Conservation (phyloP, 2,797 vertebrate genomes). For the Yasuhikotakia modesta region DNA sequence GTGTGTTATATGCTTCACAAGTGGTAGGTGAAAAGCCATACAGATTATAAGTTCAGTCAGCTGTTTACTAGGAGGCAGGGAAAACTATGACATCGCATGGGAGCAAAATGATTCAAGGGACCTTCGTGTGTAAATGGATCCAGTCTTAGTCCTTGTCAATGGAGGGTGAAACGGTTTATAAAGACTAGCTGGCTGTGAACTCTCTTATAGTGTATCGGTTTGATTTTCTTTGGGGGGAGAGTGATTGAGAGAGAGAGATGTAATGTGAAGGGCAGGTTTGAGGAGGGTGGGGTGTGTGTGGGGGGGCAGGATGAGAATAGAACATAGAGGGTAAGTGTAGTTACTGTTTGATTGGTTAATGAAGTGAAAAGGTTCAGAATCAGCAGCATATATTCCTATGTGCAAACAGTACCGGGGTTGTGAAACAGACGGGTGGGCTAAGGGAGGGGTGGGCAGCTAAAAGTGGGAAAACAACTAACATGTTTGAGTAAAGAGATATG, state of each 20-base stretch:
- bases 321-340: slow-evolving; percentile 52
- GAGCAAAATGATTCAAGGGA: slow-evolving; percentile 10
- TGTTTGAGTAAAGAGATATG: background rate
- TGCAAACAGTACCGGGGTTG: slow-evolving; percentile 61
- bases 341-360: slow-evolving; percentile 78
- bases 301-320: slow-evolving; percentile 49
- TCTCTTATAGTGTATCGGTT: background rate
- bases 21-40: slow-evolving; percentile 45
- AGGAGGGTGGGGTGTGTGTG: too few relatives aligned
- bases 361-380: slow-evolving; percentile 73
- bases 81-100: slow-evolving; percentile 36
- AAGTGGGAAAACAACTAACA: slow-evolving; percentile 21
- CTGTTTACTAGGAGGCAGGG: slow-evolving; percentile 40
- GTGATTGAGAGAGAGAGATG: slow-evolving; percentile 42
- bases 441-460: slow-evolving; percentile 1
- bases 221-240: slow-evolving; percentile 2
- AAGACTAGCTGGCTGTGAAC: slow-evolving; percentile 26
- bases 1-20: slow-evolving; percentile 46
- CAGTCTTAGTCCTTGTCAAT: background rate
- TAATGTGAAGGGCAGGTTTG: slow-evolving; percentile 40
- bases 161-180: background rate
- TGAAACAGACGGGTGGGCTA: slow-evolving; percentile 48
- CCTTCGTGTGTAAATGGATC: background rate
- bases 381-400: slow-evolving; percentile 73
- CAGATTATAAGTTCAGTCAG: slow-evolving; percentile 19